Evolutionary conservation across 2,113 vertebrate genomes (phyloP), one percentile per base, ranked within the genome.

Genomic region (Isurus oxyrinchus): DNA sequence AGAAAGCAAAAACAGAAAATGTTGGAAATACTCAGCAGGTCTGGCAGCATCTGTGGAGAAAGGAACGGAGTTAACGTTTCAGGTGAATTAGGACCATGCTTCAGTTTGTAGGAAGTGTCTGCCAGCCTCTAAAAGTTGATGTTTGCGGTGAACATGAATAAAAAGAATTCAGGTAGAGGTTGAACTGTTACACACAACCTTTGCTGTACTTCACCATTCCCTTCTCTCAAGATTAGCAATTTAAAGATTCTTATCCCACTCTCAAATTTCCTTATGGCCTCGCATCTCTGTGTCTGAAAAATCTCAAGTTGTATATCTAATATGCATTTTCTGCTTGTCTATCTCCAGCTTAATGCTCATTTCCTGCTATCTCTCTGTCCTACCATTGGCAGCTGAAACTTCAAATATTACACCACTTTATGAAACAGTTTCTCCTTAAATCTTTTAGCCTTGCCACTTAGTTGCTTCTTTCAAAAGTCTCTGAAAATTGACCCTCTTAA

Each of bases 251-350:
- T 35, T 88, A 55, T 59, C 55, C 0, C 53, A 55, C 55, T 88
- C 86, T 88, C 53, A 88, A 88, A 25, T 88, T 88, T 88, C 86
- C 86, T 31, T 53, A 88, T 31, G 86, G 49, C 40, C 81, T 88
- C 0, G 13, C 31, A 35, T 35, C 27, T 91, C 31, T 91, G 27
- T 57, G 6, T 91, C 27, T 59, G 88, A 59, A 31, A 35, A n/a
- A 91, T 19, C 27, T 59, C 13, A 91, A 90, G 31, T 27, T 61
- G 14, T 59, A 59, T 59, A 59, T 91, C 3, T 31, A 13, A 35
- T 27, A 91, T 59, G 55, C 3, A 91, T 91, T 35, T 27, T 91
- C 88, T 14, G 14, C 31, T n/a, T 57, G 31, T 59, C 55, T 91
- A 91, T 59, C 55, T 91, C 11, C 31, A 35, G 55, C 55, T 35